Evolutionary conservation across 2,888 invertebrate species (phyloP), one percentile per base, ranked within the genome.

Genomic region (Harpalus rubripes): DNA sequence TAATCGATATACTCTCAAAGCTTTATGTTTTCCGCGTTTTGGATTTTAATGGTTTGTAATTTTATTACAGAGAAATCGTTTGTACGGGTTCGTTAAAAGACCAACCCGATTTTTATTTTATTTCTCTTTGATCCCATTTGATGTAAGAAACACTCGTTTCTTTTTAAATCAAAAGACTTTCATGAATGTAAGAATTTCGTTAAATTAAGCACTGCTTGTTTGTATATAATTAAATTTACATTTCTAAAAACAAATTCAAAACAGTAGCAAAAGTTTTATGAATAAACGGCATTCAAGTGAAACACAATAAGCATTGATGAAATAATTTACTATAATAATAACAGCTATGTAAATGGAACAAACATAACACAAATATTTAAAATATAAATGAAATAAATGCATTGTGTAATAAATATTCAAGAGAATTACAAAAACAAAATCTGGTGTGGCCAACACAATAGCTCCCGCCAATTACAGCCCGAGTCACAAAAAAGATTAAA

Each of bases 81-180:
- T 63, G 26, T 63, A 26, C 22, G 63, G 22, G 26, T 22, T 63
- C 63, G 63, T 63, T 26, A 63, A 63, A 63, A 26, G 26, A 26
- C 18, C 63, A 63, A 26, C 63, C n/a, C 10, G 63, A 63, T 63
- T 63, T 32, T 63, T 63, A 22, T 63, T 63, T 63, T 22, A 63
- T 63, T 63, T 63, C 12, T 26, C 63, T 63, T 63, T 63, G 63
- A 63, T 63, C 63, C 22, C 26, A 63, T 26, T 63, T 63, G 26
- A 63, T 63, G 63, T 63, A 63, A 32, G 26, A 63, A 63, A 61
- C 59, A 61, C 16, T 18, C 15, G 63, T 63, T 26, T 26, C 22
- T 63, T 63, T 63, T 61, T 16, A 8, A 61, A 16, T 16, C 15
- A 61, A 61, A 61, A n/a, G 18, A 18, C 7, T 7, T 61, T 61